Percentiles rank a stretch among this genome's conserved stretches.
phyloP scores from a whole-genome alignment of 2,113 vertebrate genomes.

The Lagopus leucura region DNA sequence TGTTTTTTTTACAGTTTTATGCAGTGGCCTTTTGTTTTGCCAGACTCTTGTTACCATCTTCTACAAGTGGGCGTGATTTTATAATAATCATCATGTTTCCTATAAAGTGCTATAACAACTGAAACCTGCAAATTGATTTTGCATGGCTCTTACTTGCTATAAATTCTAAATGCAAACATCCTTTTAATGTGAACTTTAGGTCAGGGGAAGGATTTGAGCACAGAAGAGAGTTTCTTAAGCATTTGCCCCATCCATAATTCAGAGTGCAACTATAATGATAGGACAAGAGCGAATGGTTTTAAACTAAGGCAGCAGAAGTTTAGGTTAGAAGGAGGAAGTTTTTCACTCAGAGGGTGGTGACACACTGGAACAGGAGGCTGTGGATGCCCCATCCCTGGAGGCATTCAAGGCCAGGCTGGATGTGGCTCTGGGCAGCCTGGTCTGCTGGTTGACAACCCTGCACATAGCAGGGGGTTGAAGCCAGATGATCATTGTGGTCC shows the following conservation, averaged over 20 bases:
- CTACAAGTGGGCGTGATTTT: slow-evolving; percentile 20
- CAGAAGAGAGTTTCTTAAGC: not conserved
- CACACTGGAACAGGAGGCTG: too few relatives aligned
- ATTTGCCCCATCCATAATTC: not conserved
- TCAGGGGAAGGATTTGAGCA: not conserved
- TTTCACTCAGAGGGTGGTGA: too few relatives aligned
- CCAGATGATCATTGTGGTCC: too few relatives aligned
- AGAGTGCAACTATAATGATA: not conserved
- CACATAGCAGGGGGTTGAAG: too few relatives aligned
- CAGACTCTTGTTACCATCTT: not conserved
- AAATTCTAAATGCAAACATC: not conserved
- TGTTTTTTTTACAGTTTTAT: not conserved
- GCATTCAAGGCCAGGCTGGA: too few relatives aligned
- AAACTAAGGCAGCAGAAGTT: too few relatives aligned
- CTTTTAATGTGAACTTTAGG: not conserved
- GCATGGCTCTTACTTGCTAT: not conserved
- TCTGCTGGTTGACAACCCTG: too few relatives aligned
- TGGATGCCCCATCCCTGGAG: too few relatives aligned
- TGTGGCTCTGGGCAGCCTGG: too few relatives aligned
- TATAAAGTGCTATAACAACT: not conserved
- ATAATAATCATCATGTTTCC: not conserved
- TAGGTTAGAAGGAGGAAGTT: too few relatives aligned
- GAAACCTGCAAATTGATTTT: not conserved
- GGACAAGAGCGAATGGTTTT: too few relatives aligned
- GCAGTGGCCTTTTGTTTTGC: not conserved